Evolutionary conservation across 2,797 vertebrate species (phyloP), one percentile per base, ranked within the genome.

Genomic region (Corythornis leucogaster): DNA sequence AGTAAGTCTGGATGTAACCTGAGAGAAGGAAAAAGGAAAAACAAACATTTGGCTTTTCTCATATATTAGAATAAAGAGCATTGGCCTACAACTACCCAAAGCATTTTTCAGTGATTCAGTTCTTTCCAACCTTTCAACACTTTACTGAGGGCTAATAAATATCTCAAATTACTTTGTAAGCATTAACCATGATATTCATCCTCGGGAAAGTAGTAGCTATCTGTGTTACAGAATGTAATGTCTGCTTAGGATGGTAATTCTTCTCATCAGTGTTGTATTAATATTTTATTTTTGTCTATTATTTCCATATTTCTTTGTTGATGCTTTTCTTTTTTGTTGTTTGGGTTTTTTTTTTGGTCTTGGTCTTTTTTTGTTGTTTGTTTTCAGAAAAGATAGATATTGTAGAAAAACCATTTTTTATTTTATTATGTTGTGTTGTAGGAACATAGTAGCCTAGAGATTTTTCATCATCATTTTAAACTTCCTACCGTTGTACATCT

Each of bases 41-140:
- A 73, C 89, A 84, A 78, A 78, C 71, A 93, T 53, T 94, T 90
- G 79, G 76, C 62, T 95, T 90, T 93, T 89, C 62, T 94, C 38
- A 6, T 69, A 19, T 59, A 75, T 92, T 83, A 66, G 75, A 79
- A 73, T 80, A 89, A 93, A 91, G 66, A 94, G 79, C 66, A 35
- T 90, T 94, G 93, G 86, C 70, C 38, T 85, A 28, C 51, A 43
- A 50, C 54, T 74, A 85, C 69, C 62, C 38, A 45, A 90, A 89
- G 64, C 46, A 26, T 90, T 90, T 91, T 91, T 80, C 78, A 87
- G 73, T 66, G 35, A 48, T 80, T 92, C 58, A 87, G 42, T 50
- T 88, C 46, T 84, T 90, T 71, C 53, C 46, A 84, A 80, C 71
- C 64, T 87, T 89, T 74, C 54, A 63, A 15, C 53, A 46, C 45